Percentiles rank a stretch among this genome's conserved stretches.
phyloP scores from a whole-genome alignment of 2,797 vertebrate species.

The Pelodytes ibericus region DNA sequence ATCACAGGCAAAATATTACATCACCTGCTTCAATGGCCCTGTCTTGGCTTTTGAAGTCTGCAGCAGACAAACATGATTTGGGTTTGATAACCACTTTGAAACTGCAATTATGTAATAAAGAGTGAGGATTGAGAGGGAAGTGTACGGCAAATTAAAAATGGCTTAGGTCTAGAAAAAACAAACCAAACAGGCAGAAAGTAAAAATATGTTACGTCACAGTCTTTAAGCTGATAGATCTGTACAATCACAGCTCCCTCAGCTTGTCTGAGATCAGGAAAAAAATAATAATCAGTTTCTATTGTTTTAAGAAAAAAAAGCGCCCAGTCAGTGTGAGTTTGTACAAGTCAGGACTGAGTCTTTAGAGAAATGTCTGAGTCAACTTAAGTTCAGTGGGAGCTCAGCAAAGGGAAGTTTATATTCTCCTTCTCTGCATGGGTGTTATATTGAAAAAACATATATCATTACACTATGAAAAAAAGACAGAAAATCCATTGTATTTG shows the following conservation, averaged over 20 bases:
- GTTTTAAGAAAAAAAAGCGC: slow-evolving; percentile 39
- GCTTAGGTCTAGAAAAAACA: slow-evolving; percentile 80
- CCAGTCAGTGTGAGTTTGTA: slow-evolving; percentile 24
- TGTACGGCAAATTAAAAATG: slow-evolving; percentile 80
- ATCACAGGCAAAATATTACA: slow-evolving; percentile 92
- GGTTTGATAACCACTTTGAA: slow-evolving; percentile 91
- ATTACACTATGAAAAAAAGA: slow-evolving; percentile 1
- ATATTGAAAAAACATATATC: slow-evolving; percentile 4
- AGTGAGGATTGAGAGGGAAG: slow-evolving; percentile 83
- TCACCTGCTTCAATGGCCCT: slow-evolving; percentile 77
- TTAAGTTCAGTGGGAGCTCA: slow-evolving; percentile 37
- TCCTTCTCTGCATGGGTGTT: not conserved
- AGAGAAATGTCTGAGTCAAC: slow-evolving; percentile 21
- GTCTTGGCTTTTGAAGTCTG: slow-evolving; percentile 79
- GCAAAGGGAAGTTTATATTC: slow-evolving; percentile 2
- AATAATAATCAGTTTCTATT: slow-evolving; percentile 11
- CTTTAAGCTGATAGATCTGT: slow-evolving; percentile 44
- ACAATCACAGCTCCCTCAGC: slow-evolving; percentile 11
- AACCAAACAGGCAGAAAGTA: slow-evolving; percentile 70
- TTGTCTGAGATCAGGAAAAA: slow-evolving; percentile 20
- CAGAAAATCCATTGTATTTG: slow-evolving; percentile 20
- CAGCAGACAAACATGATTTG: slow-evolving; percentile 84
- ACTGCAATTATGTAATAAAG: slow-evolving; percentile 90
- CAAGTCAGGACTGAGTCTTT: slow-evolving; percentile 27
- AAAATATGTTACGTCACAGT: slow-evolving; percentile 68